phyloP scores from a whole-genome alignment of 1,140 invertebrate genomes.

The Drosophila tropicalis region DNA sequence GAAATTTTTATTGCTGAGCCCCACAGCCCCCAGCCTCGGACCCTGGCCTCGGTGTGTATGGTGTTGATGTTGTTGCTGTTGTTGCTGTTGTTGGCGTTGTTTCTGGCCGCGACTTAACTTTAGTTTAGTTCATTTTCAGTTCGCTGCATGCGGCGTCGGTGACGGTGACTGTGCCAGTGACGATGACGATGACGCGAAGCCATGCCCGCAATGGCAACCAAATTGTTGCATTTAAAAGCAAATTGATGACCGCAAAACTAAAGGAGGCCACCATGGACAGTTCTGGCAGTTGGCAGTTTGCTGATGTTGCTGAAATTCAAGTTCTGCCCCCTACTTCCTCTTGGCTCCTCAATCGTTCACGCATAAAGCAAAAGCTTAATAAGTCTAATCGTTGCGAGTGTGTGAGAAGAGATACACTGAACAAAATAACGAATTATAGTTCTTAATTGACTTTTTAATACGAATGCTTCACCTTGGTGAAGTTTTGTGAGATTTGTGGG shows the following conservation, averaged over 20 bases:
- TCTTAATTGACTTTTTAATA: too few relatives aligned
- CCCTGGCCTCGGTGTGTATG: neutral
- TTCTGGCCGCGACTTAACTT: neutral
- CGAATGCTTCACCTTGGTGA: too few relatives aligned
- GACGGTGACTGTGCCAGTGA: conserved; percentile 52
- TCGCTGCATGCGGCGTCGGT: conserved; percentile 69
- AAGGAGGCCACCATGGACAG: conserved; percentile 69
- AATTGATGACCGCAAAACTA: conserved; percentile 82
- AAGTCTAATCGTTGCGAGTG: conserved; percentile 24
- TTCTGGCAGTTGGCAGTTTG: conserved; percentile 23
- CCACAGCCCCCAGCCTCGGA: neutral
- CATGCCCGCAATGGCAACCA: conserved; percentile 67
- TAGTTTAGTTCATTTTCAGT: conserved; percentile 10
- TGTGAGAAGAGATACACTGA: conserved; percentile 17
- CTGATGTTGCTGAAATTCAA: conserved; percentile 60
- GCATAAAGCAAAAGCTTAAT: conserved; percentile 65
- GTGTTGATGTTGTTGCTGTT: neutral
- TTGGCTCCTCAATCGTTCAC: conserved; percentile 41
- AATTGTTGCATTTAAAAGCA: conserved; percentile 83
- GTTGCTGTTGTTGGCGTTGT: too few relatives aligned
- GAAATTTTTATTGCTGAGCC: conserved; percentile 77
- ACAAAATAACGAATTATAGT: neutral
- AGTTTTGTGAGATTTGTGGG: too few relatives aligned
- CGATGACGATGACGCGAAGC: conserved; percentile 63
- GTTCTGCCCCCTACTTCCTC: conserved; percentile 37